Conservation (phyloP, 1,140 invertebrate species). For the Mycetomoellerius zeteki region DNA sequence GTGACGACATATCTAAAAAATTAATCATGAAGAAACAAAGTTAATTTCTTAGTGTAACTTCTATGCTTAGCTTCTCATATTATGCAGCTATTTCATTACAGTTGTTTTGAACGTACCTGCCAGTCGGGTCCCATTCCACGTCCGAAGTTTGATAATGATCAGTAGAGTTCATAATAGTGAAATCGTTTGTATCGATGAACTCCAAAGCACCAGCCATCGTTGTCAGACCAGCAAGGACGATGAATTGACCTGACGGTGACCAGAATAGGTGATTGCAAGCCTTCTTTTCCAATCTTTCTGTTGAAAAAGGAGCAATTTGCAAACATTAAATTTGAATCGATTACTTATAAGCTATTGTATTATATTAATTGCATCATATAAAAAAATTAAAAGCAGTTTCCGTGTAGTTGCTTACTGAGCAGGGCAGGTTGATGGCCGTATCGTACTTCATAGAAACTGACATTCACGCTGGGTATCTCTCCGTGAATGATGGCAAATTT, state of each 20-base stretch:
- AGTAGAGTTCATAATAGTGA: conserved; percentile 96
- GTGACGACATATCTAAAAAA: conserved; percentile 94
- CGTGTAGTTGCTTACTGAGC: conserved; percentile 90
- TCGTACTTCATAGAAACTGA: conserved; percentile 98
- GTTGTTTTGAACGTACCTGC: conserved; percentile 87
- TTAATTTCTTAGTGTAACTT: background rate
- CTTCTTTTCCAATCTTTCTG: conserved; percentile 96
- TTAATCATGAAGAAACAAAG: background rate
- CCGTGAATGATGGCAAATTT: conserved; percentile 99
- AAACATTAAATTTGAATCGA: conserved; percentile 9
- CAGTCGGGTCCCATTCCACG: conserved; percentile 99
- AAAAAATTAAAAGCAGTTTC: conserved; percentile 84
- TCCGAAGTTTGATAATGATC: conserved; percentile 98
- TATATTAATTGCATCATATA: background rate
- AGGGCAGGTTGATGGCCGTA: conserved; percentile 94
- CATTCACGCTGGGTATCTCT: conserved; percentile 95
- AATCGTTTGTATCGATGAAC: conserved; percentile 98
- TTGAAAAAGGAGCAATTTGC: conserved; percentile 60
- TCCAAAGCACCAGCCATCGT: conserved; percentile 96
- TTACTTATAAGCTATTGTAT: background rate
- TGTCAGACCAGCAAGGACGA: conserved; percentile 95
- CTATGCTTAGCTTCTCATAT: too few species aligned
- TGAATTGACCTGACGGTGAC: conserved; percentile 98
- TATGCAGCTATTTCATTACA: too few species aligned
- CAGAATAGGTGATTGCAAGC: conserved; percentile 98